Conservation (phyloP, 2,888 invertebrate genomes). For the Xestia c-nigrum region DNA sequence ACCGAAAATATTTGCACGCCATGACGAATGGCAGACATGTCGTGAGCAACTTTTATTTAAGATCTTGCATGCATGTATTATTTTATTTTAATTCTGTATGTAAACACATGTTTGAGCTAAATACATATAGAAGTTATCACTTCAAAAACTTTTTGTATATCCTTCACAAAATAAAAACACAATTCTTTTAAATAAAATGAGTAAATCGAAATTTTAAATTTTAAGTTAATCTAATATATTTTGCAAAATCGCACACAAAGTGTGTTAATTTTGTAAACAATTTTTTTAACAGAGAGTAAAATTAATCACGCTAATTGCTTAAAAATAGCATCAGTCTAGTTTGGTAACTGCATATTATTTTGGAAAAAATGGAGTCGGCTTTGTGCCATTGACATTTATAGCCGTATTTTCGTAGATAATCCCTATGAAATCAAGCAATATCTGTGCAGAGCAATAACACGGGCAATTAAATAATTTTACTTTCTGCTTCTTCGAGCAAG, state of each 20-base stretch:
- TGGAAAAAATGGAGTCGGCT: background rate
- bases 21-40: no score
- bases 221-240: background rate
- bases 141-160: no score
- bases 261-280: background rate
- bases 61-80: no score
- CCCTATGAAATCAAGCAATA: conserved; percentile 25
- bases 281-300: background rate
- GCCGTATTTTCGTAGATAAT: conserved; percentile 28
- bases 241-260: background rate
- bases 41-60: no score
- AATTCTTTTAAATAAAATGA: background rate
- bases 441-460: conserved; percentile 41
- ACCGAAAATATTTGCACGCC: no score
- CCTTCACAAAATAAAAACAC: background rate
- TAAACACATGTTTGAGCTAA: no score
- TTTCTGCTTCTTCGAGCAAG: conserved; percentile 21
- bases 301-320: background rate
- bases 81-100: no score
- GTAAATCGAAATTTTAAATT: background rate
- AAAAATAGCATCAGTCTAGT: background rate
- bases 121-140: no score
- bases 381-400: conserved; percentile 26
- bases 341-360: background rate
- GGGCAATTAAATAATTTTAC: conserved; percentile 37